Conservation (phyloP, 2,888 invertebrate genomes). For the Anticlea derivata region DNA sequence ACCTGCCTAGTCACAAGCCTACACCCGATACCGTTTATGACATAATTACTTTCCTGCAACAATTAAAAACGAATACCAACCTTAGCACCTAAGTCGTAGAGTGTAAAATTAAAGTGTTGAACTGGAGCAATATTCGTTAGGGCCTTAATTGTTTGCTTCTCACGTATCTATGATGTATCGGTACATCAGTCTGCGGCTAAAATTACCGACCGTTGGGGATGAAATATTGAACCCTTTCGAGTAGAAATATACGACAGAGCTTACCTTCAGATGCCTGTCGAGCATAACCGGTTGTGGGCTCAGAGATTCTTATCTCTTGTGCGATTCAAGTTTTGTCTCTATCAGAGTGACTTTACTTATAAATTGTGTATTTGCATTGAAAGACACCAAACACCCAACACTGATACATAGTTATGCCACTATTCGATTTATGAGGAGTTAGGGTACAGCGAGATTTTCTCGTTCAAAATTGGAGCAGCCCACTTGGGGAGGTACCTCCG, state of each 20-base stretch:
- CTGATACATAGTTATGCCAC: no score
- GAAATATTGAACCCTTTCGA: conserved; percentile 40
- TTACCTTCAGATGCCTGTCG: neutral
- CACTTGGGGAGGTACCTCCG: no score
- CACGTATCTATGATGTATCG: conserved; percentile 64
- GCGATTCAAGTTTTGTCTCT: no score
- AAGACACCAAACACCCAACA: no score
- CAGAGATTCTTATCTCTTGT: neutral
- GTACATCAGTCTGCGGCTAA: conserved; percentile 54
- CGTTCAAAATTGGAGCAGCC: no score
- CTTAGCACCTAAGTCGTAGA: conserved; percentile 1
- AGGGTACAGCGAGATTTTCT: no score
- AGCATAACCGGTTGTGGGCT: no score
- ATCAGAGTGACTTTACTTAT: no score
- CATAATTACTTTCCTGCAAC: conserved; percentile 59
- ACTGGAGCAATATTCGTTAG: conserved; percentile 39
- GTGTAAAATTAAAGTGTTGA: conserved; percentile 12
- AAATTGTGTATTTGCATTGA: no score
- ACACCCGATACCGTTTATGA: conserved; percentile 52
- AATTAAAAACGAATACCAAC: conserved; percentile 13
- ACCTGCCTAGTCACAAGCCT: conserved; percentile 49
- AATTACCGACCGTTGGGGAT: conserved; percentile 39
- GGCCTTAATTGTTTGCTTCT: conserved; percentile 54
- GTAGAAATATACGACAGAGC: conserved; percentile 12
- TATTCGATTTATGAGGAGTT: no score